Evolutionary conservation across 1,140 invertebrate genomes (phyloP).

Genomic region (Trialeurodes vaporariorum): DNA sequence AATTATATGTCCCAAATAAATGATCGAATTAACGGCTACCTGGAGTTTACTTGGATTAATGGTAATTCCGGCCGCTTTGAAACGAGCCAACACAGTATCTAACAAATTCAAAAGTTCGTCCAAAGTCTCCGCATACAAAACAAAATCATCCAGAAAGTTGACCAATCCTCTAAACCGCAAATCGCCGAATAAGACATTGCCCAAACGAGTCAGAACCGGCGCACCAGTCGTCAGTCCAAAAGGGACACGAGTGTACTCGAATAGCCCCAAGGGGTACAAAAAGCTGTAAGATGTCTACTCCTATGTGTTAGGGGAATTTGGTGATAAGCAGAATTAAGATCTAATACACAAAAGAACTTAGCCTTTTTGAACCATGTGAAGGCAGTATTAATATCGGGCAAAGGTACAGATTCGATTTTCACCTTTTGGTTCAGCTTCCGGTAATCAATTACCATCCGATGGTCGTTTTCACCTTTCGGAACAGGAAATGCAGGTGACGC

Average conservation of each 20-base stretch:
- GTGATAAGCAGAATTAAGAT: conserved; percentile 35
- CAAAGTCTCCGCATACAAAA: no score
- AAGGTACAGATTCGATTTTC: conserved; percentile 37
- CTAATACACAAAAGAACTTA: conserved; percentile 37
- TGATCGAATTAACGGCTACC: no score
- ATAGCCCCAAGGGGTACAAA: no score
- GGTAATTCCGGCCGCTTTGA: no score
- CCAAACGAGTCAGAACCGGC: no score
- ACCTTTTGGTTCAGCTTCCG: conserved; percentile 34
- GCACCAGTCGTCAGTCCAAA: no score
- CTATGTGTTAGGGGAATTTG: conserved; percentile 29
- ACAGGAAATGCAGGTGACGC: conserved; percentile 3
- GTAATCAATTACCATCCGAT: conserved; percentile 28
- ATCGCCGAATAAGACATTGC: no score
- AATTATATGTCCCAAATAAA: no score
- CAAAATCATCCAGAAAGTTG: no score
- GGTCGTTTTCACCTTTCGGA: background rate
- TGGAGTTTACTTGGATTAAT: no score
- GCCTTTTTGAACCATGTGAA: conserved; percentile 34
- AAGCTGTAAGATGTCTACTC: conserved; percentile 27
- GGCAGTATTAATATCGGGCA: conserved; percentile 40
- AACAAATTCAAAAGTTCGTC: no score
- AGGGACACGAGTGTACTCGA: conserved; percentile 19
- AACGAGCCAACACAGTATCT: no score
- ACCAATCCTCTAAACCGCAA: conserved; percentile 30